Base-by-base conservation (phyloP, 2,888 invertebrate species). In the Conchocele bisecta region DNA sequence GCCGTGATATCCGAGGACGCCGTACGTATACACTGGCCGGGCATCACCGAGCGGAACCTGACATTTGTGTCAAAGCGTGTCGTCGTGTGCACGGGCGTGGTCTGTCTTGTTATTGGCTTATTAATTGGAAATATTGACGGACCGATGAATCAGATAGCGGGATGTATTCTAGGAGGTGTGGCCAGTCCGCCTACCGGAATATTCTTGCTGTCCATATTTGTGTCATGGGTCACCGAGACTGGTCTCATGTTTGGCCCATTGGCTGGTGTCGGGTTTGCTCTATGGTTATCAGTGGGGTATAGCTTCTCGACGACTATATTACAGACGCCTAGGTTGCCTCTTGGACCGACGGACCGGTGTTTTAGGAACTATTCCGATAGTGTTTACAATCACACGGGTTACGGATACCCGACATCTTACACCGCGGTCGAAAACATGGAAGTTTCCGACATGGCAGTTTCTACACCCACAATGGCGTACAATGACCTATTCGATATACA, bases 201-300 rank as follows among this genome's bases (percentile, higher is more conserved):
- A 13, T 60, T 60, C 28, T 26, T 60, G 48, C 29, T 60, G 60
- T 33, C 60, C 4, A 50, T 60, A 6, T 60, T 60, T 31, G 31
- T 48, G 13, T 29, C 31, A 20, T 24, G 13, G 13, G 29, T 39
- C 3, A 39, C 50, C 22, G 20, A 29, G 35, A 48, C 28, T 1
- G 60, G 60, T 11, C 22, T 48, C 6, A 13, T 60, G 1, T 3
- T 17, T 5, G 60, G 60, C 7, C 20, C 37, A 9, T 11, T 37
- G 1, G 20, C 41, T 26, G 60, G 60, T 1, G 20, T 50, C 1
- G 39, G 1, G 4, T 60, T 50, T n/a, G 60, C 39, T 37, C 20
- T 50, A 17, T 60, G 60, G 48, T 22, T 60, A 9, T 48, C 50
- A 13, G n/a, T n/a, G n/a, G n/a, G n/a, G n/a, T n/a, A n/a, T n/a